Conservation (phyloP, 2,797 vertebrate genomes). For the Myotis vivesi region DNA sequence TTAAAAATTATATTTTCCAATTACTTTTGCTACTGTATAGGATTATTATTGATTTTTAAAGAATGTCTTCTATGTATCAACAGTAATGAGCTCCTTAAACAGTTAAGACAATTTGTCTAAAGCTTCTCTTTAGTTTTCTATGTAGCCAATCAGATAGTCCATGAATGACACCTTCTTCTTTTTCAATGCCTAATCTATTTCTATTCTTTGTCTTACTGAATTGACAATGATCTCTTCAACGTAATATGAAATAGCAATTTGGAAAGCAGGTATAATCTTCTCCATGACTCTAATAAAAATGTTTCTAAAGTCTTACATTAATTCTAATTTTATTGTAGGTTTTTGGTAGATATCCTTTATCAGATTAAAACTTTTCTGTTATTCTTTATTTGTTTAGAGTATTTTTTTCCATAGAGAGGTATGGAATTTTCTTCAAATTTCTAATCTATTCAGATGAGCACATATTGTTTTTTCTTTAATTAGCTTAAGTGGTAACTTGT, state of each 20-base stretch:
- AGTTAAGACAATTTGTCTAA: neutral
- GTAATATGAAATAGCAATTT: slow-evolving; percentile 1
- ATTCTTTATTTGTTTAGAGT: neutral
- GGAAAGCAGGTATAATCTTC: neutral
- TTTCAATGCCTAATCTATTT: neutral
- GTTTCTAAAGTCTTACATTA: neutral
- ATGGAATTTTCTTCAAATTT: slow-evolving; percentile 17
- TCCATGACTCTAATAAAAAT: neutral
- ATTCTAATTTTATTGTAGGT: neutral
- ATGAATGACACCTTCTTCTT: neutral
- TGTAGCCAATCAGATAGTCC: neutral
- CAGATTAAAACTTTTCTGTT: neutral
- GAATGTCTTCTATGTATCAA: neutral
- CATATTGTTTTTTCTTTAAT: slow-evolving; percentile 7
- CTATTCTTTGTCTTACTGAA: slow-evolving; percentile 4
- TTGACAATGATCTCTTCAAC: neutral
- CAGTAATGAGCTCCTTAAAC: neutral
- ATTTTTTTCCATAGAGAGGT: neutral
- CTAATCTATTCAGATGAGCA: neutral
- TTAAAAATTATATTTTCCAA: neutral
- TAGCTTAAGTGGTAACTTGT: neutral
- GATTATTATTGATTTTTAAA: neutral
- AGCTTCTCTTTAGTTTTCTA: slow-evolving; percentile 3
- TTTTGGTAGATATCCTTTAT: neutral
- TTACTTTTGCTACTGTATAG: neutral